phyloP scores from a whole-genome alignment of 2,797 vertebrate genomes.

The Sebastes steindachneri region DNA sequence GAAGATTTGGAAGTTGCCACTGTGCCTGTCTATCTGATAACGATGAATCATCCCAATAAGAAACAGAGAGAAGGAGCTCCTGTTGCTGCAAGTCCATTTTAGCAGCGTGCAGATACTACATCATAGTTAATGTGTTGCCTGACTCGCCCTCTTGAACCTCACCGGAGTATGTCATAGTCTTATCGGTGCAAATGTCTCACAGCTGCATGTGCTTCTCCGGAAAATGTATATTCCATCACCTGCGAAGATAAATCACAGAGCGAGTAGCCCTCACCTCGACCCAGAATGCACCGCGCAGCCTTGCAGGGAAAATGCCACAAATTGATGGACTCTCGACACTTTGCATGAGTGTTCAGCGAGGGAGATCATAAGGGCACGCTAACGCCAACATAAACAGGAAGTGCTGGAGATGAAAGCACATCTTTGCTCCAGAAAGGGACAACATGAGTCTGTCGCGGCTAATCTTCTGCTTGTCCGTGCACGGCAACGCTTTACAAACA shows the following conservation, averaged over 20 bases:
- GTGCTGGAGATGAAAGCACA: constrained; percentile 46
- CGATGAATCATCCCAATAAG: constrained; percentile 34
- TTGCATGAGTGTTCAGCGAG: not conserved
- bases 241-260: constrained; percentile 59
- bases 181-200: constrained; percentile 62
- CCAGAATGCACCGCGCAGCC: constrained; percentile 23
- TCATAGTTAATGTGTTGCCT: constrained; percentile 68
- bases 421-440: not conserved
- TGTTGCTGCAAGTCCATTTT: constrained; percentile 37
- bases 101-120: constrained; percentile 52
- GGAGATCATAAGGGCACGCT: constrained; percentile 29
- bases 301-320: not conserved
- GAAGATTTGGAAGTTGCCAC: not conserved
- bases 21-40: constrained; percentile 19
- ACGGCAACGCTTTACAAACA: constrained; percentile 19
- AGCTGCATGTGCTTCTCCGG: constrained; percentile 53
- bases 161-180: constrained; percentile 70
- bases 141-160: constrained; percentile 72
- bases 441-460: constrained; percentile 40
- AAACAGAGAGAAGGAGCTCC: constrained; percentile 3
- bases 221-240: constrained; percentile 68
- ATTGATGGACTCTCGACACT: constrained; percentile 16
- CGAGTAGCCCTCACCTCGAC: not conserved
- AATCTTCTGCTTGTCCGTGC: constrained; percentile 44
- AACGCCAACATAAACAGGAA: constrained; percentile 3